Base-by-base conservation (phyloP, 2,888 invertebrate species). In the Thereva unica region DNA sequence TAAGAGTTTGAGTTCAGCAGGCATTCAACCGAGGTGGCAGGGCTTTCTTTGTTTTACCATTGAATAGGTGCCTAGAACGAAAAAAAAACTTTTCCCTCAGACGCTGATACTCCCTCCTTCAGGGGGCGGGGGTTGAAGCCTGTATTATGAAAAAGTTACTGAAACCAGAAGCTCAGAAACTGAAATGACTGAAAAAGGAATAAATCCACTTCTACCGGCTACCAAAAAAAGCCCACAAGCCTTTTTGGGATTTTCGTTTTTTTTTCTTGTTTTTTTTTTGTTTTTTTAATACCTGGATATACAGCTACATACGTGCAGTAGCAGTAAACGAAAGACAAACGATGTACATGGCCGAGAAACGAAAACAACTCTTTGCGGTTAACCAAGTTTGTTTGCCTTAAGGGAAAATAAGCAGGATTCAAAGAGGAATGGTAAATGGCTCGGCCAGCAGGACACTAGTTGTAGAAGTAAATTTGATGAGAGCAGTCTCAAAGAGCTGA, bases 361-460 rank as follows among this genome's bases (percentile, higher is more conserved):
- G 61, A 49, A 61, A 61, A 61, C 61, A 61, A 61, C 50, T 61
- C 50, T 61, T 61, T 61, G 61, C 50, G 61, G 61, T 61, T 61
- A 61, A 50, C 61, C 61, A 61, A 61, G 49, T 61, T 61, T 61
- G 61, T 61, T 61, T 61, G 50, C 50, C 61, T 50, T 61, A 34
- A 61, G 61, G 50, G 50, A 38, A 61, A 61, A 49, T 61, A 40
- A 61, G 41, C 61, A 61, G 50, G 38, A 61, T 40, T 50, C 50
- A 41, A 50, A 61, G 50, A 61, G 61, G 23, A 49, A 37, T 40
- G 9, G 61, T 40, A 41, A 61, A 55, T 47, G 57, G 57, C 38
- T 23, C 23, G 23, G 35, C 57, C 47, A 7, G 9, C n/a, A 42
- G 38, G 57, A 59, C 47, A 37, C 12, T 59, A n/a, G 47, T 37